Base-by-base conservation (phyloP, 2,113 vertebrate species). In the Sakesphorus luctuosus region DNA sequence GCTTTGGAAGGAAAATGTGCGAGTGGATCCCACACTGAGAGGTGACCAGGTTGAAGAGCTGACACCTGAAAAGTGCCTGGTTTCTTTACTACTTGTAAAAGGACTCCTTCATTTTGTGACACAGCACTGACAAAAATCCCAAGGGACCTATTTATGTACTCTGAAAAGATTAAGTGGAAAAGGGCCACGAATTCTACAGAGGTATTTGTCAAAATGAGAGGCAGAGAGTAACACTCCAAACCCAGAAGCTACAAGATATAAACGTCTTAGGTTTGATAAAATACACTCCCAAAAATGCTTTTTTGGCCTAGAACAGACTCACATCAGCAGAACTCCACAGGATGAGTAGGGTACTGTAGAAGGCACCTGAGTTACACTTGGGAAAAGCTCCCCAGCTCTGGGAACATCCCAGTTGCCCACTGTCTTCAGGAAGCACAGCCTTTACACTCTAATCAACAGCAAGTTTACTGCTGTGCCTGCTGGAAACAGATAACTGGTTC, bases 401-500 rank as follows among this genome's bases (percentile, higher is more conserved):
- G 66, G 76, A 92, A 72, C 77, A 76, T 49, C 82, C 58, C 46
- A 73, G 53, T 16, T 88, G 66, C 73, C 55, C 56, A 31, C 35
- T 16, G 23, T 7, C 56, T n/a, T 82, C 68, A 86, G 80, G 69
- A 90, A 84, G 56, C 6, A 31, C 87, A 95, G 63, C 74, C 80
- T 81, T 76, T 44, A 55, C 58, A 80, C 72, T 21, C 77, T 72
- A 61, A 94, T 91, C 78, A 86, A 81, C 85, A 76, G 10, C 69
- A 62, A 18, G 75, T 46, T 94, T 81, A 77, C 68, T 55, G 67
- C 28, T 76, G 43, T 53, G 77, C 49, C 94, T 93, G 80, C 71
- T 95, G 82, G 71, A 91, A 96, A 93, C 52, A 92, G 67, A 44
- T 87, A 85, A 93, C 35, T 74, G 38, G 63, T 81, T 89, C 23